Evolutionary conservation across 2,888 invertebrate species (phyloP).

Genomic region (Netelia melanura): DNA sequence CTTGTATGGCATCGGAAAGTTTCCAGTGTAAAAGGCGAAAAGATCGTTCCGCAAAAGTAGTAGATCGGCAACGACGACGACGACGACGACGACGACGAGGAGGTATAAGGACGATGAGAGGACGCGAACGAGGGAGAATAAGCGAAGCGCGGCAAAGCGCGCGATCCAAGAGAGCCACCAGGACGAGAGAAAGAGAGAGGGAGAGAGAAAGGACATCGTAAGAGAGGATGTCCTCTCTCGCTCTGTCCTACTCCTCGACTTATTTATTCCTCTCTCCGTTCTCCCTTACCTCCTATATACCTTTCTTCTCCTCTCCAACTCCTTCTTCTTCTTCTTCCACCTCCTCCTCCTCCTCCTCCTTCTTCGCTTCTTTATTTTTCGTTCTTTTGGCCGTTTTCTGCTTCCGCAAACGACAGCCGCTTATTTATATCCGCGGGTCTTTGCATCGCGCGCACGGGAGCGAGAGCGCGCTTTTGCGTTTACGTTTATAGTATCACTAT

Average conservation of each 20-base stretch:
- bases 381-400: constrained; percentile 84
- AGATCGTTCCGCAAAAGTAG: constrained; percentile 71
- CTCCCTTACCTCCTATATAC: constrained; percentile 77
- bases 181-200: constrained; percentile 12
- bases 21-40: constrained; percentile 54
- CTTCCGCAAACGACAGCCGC: constrained; percentile 85
- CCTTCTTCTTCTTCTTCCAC: constrained; percentile 42
- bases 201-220: constrained; percentile 25
- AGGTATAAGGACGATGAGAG: constrained; percentile 61
- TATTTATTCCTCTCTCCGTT: constrained; percentile 83
- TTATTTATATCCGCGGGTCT: constrained; percentile 84
- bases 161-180: constrained; percentile 26
- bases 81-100: constrained; percentile 36
- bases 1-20: constrained; percentile 54
- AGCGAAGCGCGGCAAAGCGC: constrained; percentile 69
- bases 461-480: constrained; percentile 75
- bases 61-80: constrained; percentile 71
- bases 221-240: constrained; percentile 64
- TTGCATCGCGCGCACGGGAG: constrained; percentile 82
- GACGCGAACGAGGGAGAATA: constrained; percentile 58
- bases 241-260: constrained; percentile 73
- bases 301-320: constrained; percentile 49
- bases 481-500: constrained; percentile 58
- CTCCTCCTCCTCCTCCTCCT: constrained; percentile 35
- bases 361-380: constrained; percentile 53